Percentiles rank a stretch among this genome's conserved stretches.
Evolutionary conservation across 2,888 invertebrate genomes (phyloP).

Genomic region (Diarsia mendica): DNA sequence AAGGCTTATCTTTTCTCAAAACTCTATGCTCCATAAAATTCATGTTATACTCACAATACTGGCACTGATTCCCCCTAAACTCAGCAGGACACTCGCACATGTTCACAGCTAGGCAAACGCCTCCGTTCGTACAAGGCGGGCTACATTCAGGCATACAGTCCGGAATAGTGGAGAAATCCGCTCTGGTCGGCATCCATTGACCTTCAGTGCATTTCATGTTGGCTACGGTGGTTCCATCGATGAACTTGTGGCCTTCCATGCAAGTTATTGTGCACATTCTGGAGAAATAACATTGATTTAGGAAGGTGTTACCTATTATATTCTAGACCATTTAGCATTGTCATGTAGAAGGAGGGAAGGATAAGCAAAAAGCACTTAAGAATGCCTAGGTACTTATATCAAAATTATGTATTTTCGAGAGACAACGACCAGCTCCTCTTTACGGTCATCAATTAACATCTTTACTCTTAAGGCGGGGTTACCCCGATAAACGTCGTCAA

Average conservation of each 20-base stretch:
- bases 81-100: conserved; percentile 94
- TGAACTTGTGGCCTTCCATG: conserved; percentile 92
- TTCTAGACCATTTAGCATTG: background rate
- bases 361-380: background rate
- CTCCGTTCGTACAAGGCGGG: conserved; percentile 95
- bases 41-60: conserved; percentile 87
- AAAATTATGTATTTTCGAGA: no score
- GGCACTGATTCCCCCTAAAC: conserved; percentile 93
- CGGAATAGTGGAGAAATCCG: conserved; percentile 91
- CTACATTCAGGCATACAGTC: conserved; percentile 92
- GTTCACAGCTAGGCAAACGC: conserved; percentile 94
- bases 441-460: no score
- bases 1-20: background rate
- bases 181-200: conserved; percentile 92
- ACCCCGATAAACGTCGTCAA: no score
- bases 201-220: conserved; percentile 93
- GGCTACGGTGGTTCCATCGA: conserved; percentile 92
- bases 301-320: background rate
- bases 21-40: no score
- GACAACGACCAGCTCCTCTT: no score
- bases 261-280: conserved; percentile 93
- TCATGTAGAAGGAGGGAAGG: background rate
- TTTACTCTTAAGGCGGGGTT: no score
- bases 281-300: background rate
- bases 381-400: background rate